Base-by-base conservation (phyloP, 1,140 invertebrate species). In the Sinonovacula constricta region DNA sequence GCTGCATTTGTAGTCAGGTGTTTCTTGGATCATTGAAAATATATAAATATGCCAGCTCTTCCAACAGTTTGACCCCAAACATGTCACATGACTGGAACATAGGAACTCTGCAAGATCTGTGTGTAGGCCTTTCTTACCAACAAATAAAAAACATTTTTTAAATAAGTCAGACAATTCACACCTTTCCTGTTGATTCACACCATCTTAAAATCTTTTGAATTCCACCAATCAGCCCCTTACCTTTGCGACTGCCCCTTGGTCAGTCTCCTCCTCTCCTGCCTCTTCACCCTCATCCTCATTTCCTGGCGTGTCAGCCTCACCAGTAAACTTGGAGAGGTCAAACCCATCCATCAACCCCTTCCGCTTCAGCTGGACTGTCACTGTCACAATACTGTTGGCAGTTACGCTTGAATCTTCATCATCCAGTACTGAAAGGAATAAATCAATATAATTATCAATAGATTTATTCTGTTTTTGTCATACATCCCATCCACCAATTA, bases 341-440 rank as follows among this genome's bases (percentile, higher is more conserved):
- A 97, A 96, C 0, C 97, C 88, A 54, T 93, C 93, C 54, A 93
- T 94, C 94, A 98, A 95, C 78, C 95, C 93, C 86, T 94, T 94
- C 39, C 98, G 93, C 10, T 93, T 93, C 45, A 99, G 91, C 26
- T 93, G 95, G 0, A 99, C 97, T 0, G 97, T 99, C 0, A 99
- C 97, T 0, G 98, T 99, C 0, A 99, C 97, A 83, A 99, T 97
- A 26, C 98, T 97, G 30, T 97, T 97, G 34, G 97, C 97, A 10
- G 98, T 99, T 33, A 99, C 97, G 22, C 96, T 96, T 36, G 95
- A 95, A 1, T 97, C 95, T 88, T 99, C 98, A 91, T 99, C 98
- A 89, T 99, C 98, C 86, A 99, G 94, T 59, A 99, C 98, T 97
- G 88, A 77, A 93, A 89, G 67, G 53, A 33, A 0, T 24, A 74